Conservation (phyloP, 2,888 invertebrate genomes). For the Malacosoma neustria region DNA sequence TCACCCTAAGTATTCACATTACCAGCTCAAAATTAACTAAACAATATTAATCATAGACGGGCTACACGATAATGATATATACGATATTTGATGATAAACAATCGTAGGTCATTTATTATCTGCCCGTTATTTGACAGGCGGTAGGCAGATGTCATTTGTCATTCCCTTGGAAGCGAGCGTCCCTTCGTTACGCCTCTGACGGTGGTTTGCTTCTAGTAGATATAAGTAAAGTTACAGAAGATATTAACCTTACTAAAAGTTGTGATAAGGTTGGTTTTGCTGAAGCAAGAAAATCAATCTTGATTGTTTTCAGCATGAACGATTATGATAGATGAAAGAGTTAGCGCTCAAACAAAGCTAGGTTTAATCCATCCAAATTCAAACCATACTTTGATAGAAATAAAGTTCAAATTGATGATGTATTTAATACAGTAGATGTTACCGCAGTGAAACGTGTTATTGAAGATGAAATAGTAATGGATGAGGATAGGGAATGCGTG, state of each 20-base stretch:
- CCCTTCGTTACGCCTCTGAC: conserved; percentile 74
- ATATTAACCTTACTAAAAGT: conserved; percentile 22
- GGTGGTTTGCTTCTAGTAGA: conserved; percentile 57
- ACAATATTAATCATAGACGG: conserved; percentile 69
- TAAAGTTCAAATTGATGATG: conserved; percentile 36
- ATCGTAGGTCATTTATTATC: conserved; percentile 79
- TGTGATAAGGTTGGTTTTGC: conserved; percentile 23
- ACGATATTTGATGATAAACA: conserved; percentile 77
- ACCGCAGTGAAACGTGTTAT: conserved; percentile 49
- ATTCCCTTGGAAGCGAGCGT: conserved; percentile 74
- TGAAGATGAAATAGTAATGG: conserved; percentile 73
- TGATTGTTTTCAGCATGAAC: conserved; percentile 76
- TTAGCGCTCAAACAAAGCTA: conserved; percentile 68
- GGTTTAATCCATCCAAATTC: conserved; percentile 27
- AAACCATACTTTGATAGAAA: conserved; percentile 27
- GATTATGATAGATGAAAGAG: conserved; percentile 76
- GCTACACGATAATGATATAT: conserved; percentile 73
- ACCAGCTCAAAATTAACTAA: conserved; percentile 68
- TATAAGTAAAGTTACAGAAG: conserved; percentile 29
- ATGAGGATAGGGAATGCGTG: conserved; percentile 71
- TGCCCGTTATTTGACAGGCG: conserved; percentile 80
- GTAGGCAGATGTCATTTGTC: conserved; percentile 82
- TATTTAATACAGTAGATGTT: conserved; percentile 21
- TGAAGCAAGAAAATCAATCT: conserved; percentile 53
- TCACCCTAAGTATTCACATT: conserved; percentile 61